Conservation (phyloP, 2,888 invertebrate genomes). For the Caradrina clavipalpis region DNA sequence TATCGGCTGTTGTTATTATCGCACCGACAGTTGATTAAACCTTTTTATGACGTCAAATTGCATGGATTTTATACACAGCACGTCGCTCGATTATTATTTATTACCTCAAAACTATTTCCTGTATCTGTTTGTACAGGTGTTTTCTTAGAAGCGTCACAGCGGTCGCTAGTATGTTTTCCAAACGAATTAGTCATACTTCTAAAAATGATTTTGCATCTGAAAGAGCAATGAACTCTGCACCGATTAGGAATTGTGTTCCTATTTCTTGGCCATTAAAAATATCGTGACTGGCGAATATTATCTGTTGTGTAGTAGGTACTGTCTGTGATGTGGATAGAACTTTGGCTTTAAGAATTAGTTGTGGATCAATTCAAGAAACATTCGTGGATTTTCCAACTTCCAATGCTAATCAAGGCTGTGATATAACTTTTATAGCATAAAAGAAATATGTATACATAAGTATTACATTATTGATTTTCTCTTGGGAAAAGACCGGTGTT, state of each 20-base stretch:
- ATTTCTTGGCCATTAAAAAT: constrained; percentile 60
- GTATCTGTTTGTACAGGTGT: constrained; percentile 72
- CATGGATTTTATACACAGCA: constrained; percentile 16
- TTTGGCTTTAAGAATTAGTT: constrained; percentile 25
- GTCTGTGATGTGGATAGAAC: constrained; percentile 15
- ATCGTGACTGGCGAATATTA: constrained; percentile 63
- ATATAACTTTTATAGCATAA: constrained; percentile 18
- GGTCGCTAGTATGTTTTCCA: constrained; percentile 65
- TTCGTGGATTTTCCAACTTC: constrained; percentile 9
- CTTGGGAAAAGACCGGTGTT: constrained; percentile 21
- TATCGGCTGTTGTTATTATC: constrained; percentile 57
- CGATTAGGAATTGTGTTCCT: constrained; percentile 58
- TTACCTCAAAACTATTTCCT: constrained; percentile 45
- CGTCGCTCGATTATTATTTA: constrained; percentile 30
- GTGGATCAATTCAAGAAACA: constrained; percentile 12
- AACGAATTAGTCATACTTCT: constrained; percentile 78
- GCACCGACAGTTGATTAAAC: constrained; percentile 36
- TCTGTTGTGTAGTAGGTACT: constrained; percentile 28
- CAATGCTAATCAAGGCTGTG: constrained; percentile 16
- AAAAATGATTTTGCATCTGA: constrained; percentile 69
- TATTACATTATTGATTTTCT: constrained; percentile 19
- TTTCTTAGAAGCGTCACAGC: constrained; percentile 64
- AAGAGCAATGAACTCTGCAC: constrained; percentile 71
- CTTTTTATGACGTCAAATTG: constrained; percentile 50
- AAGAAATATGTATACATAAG: constrained; percentile 15